Conservation (phyloP, 2,113 vertebrate genomes). For the Dicentrarchus labrax region DNA sequence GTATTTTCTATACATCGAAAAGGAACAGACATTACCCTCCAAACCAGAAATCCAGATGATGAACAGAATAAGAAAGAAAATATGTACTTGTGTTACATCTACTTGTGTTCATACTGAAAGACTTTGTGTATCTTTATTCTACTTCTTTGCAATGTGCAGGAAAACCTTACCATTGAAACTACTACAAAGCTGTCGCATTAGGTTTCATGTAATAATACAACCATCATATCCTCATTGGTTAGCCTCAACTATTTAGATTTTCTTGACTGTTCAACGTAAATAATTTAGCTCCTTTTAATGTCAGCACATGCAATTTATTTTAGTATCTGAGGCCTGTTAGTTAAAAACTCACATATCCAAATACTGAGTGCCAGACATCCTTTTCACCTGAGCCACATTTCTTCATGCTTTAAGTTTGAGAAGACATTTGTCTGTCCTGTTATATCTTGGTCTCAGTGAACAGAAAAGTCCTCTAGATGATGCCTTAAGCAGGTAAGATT, state of each 20-base stretch:
- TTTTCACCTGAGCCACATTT: not conserved
- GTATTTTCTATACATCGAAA: not conserved
- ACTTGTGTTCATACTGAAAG: not conserved
- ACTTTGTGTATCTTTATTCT: not conserved
- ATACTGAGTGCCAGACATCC: not conserved
- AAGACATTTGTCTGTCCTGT: no score
- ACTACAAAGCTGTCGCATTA: not conserved
- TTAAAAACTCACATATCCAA: not conserved
- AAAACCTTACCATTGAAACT: not conserved
- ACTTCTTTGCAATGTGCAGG: not conserved
- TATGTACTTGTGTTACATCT: not conserved
- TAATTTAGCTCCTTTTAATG: not conserved
- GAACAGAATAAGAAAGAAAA: not conserved
- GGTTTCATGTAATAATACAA: not conserved
- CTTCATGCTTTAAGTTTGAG: not conserved
- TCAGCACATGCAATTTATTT: not conserved
- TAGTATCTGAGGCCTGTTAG: not conserved
- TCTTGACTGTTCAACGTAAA: no score
- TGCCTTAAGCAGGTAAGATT: not conserved
- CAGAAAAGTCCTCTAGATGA: not conserved
- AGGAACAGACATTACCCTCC: not conserved
- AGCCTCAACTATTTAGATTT: no score
- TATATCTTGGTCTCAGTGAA: not conserved
- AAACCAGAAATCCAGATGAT: not conserved
- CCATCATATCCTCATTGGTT: not conserved